Base-by-base conservation (phyloP, 2,888 invertebrate genomes). In the Thumatha senex region DNA sequence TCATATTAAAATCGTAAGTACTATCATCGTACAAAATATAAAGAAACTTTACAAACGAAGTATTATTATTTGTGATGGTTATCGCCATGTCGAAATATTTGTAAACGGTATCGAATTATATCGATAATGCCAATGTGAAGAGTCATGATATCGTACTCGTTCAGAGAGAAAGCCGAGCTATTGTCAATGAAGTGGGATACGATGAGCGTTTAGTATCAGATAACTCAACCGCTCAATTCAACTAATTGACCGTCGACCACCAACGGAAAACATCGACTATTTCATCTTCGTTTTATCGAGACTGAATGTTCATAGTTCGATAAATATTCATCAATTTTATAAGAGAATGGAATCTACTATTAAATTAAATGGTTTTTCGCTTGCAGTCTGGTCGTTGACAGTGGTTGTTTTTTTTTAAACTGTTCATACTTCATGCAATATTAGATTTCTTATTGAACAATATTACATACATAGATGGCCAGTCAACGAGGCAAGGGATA, bases 81-180 rank as follows among this genome's bases (percentile, higher is more conserved):
- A 87, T 89, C 89, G 62, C 36, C 59, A 82, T 86, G 89, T 90
- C 86, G 89, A 89, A 89, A 89, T 89, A 84, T 89, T 88, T 88
- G 85, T 89, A 87, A 86, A 86, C 80, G 82, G 80, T 83, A 85
- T 82, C 80, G 82, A 86, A 86, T 80, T 82, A 80, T 83, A 85
- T 82, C 80, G 82, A 78, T 82, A 74, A 68, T 70, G 47, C 73
- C 74, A 80, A 79, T 80, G 78, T 61, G 70, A 63, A 42, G 70
- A 70, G 80, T 82, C 81, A 77, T 76, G 84, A 82, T 79, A 78
- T 67, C 35, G 18, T 45, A 24, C 8, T 69, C 65, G 59, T 58
- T 56, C 71, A 66, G 63, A 67, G 72, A 74, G 76, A 74, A 67
- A 65, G 63, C 66, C 56, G 66, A 68, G 67, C 72, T 67, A 73